Base-by-base conservation (phyloP, 2,797 vertebrate species). In the Ciconia nigra region DNA sequence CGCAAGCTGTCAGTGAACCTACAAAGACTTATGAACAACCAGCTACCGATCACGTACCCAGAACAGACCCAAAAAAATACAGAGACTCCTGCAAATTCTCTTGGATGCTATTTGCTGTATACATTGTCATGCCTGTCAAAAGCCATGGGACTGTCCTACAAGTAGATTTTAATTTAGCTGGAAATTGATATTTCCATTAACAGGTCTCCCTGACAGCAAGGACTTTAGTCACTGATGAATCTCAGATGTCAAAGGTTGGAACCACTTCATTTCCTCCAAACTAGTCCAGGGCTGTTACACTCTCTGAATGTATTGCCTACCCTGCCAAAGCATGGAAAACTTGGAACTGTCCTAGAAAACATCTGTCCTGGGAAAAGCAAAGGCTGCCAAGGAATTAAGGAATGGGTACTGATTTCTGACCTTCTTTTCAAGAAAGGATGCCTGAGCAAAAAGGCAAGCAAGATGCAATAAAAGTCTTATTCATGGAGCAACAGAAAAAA, bases 361-460 rank as follows among this genome's bases (percentile, higher is more conserved):
- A 39, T 31, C 25, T 63, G 33, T 78, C 57, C 37, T 67, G 24
- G 37, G 63, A 77, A 92, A 92, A 69, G 13, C 20, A 89, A 87
- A 88, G 46, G 14, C 35, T 79, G 31, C 14, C 52, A 82, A 62
- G 58, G 11, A 77, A 87, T 72, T 74, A 52, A 82, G 51, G 61
- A 65, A 85, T 49, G 25, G 18, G 10, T 65, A 19, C 47, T 84
- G 33, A 41, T 71, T 74, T 72, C 51, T 79, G 39, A 59, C 54
- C n/a, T 62, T n/a, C 46, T 80, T 83, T 47, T 66, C 42, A 79
- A 25, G 29, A 90, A 91, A 87, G 44, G 58, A 85, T 83, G n/a
- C 37, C 25, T 25, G 21, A 37, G 31, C 21, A 81, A 63, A 85
- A 87, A n/a, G 20, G 28, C 24, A 51, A 61, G 20, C 15, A 62